Evolutionary conservation across 2,113 vertebrate species (phyloP), one percentile per base, ranked within the genome.

Genomic region (Oncorhynchus nerka): DNA sequence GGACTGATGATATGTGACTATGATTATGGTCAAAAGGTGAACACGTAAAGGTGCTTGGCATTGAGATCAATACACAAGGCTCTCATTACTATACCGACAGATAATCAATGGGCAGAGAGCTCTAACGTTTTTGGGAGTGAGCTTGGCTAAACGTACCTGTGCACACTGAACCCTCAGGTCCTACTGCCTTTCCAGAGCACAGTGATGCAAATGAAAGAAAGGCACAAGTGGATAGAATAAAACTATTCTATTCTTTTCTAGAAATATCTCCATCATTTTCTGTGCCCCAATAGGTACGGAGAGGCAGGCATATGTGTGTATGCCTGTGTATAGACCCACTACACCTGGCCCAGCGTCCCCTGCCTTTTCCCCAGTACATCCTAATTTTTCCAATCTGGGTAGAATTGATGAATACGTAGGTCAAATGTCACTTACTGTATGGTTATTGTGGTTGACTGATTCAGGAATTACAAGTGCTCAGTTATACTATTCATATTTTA

Each of bases 11-110:
- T 87, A 85, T 88, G 88, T 87, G 90, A 92, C 90, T 90, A 89
- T 90, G 90, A 90, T 91, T 91, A 90, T 90, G 90, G 91, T 92
- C 89, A 92, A 90, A 90, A 90, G 90, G 89, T 90, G 91, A 90
- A 92, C 90, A 90, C 90, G 89, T 90, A 91, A 91, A 92, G 88
- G 89, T 92, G 87, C 82, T 86, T 87, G 85, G 90, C 90, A 90
- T 88, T 88, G 86, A 92, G 90, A 92, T 92, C 90, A 87, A 92
- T 92, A 88, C 85, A 83, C 83, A 81, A 87, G 89, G 83, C 87
- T 92, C 90, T 89, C 89, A 92, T 90, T 88, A 89, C 84, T 84
- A 90, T 55, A 92, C 88, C 88, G 90, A 90, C 91, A 91, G 87
- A 85, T 86, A 89, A 90, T 91, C 89, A 81, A 92, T 92, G 85